A percentile compares a stretch with the other conserved stretches of the same genome.
These are phyloP conservation scores for Ormia ochracea DNA, from an alignment of 2,888 invertebrate species.

Conservation along the genomic window DNA sequence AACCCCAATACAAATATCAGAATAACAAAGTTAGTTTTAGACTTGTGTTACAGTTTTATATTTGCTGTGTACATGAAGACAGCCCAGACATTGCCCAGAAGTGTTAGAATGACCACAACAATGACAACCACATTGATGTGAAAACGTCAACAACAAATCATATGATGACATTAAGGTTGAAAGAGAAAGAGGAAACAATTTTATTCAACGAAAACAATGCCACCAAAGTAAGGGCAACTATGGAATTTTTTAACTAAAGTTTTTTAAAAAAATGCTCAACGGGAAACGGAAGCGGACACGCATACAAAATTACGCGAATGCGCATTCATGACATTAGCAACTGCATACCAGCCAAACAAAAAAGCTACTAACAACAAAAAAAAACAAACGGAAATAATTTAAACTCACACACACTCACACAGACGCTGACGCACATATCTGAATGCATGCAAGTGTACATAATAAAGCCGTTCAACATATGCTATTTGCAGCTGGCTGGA, in stretches of 20 bases:
- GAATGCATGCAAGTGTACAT: background rate
- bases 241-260: conserved; percentile 15
- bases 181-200: conserved; percentile 48
- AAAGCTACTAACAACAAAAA: conserved; percentile 6
- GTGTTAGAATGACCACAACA: conserved; percentile 55
- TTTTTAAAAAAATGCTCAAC: conserved; percentile 17
- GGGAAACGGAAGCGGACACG: conserved; percentile 62
- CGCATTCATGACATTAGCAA: conserved; percentile 47
- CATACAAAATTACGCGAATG: conserved; percentile 60
- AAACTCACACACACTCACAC: conserved; percentile 9
- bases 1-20: conserved; percentile 18
- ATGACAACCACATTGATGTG: conserved; percentile 50
- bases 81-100: conserved; percentile 26
- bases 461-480: conserved; percentile 33
- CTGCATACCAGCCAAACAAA: background rate
- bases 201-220: conserved; percentile 45
- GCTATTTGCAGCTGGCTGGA: conserved; percentile 36
- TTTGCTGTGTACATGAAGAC: background rate
- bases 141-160: conserved; percentile 56
- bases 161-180: conserved; percentile 39
- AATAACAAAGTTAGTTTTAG: conserved; percentile 34
- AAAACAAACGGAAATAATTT: conserved; percentile 42
- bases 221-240: conserved; percentile 23
- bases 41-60: background rate
- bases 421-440: background rate